Conservation (phyloP, 2,797 vertebrate species). For the Ptychobarbus kaznakovi region DNA sequence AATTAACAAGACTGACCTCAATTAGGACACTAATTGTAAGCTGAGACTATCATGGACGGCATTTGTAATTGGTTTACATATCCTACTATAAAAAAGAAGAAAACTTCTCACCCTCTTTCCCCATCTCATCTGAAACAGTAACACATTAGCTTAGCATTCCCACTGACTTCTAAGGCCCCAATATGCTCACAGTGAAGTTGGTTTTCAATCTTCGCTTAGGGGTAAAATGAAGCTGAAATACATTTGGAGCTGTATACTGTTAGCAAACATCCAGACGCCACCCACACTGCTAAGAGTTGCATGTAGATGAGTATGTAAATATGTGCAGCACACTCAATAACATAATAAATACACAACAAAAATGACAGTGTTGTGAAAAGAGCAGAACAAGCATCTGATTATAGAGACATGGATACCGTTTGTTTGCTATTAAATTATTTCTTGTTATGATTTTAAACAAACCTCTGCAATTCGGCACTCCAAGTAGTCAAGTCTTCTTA, state of each 20-base stretch:
- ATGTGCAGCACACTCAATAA: neutral
- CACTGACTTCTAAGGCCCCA: neutral
- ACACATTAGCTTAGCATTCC: neutral
- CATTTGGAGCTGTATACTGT: neutral
- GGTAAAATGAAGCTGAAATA: neutral
- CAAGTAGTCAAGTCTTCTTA: no score
- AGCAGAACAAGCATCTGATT: constrained; percentile 5
- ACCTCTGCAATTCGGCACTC: neutral
- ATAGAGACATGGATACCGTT: neutral
- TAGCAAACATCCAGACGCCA: neutral
- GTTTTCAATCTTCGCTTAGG: neutral
- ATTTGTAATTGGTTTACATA: constrained; percentile 78
- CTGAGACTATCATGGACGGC: constrained; percentile 54
- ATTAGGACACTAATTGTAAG: constrained; percentile 81
- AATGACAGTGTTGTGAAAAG: neutral
- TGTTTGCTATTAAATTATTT: no score
- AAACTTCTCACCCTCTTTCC: neutral
- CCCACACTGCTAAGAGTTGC: neutral
- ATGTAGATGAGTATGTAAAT: neutral
- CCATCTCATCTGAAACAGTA: neutral
- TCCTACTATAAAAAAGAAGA: constrained; percentile 55
- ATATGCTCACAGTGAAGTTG: neutral
- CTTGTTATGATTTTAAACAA: no score
- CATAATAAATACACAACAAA: neutral
- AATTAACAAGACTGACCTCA: constrained; percentile 86